phyloP scores from a whole-genome alignment of 2,797 vertebrate species.

The Urophycis tenuis region DNA sequence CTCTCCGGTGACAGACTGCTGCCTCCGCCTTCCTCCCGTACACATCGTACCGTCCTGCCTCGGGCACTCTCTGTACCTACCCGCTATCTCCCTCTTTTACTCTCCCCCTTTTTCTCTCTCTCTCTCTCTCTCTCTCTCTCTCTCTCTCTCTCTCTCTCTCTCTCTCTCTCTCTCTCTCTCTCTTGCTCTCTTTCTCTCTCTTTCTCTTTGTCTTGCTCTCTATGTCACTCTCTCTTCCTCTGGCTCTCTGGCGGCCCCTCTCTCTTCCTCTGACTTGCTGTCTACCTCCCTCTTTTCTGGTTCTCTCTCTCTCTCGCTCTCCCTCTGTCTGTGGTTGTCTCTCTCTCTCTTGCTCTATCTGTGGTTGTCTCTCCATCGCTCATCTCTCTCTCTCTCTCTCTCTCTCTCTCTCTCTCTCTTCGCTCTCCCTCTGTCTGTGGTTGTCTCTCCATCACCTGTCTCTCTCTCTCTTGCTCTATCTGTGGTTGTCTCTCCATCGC shows the following conservation, averaged over 20 bases:
- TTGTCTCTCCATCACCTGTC: background rate
- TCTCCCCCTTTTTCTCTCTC: constrained; percentile 15
- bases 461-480: background rate
- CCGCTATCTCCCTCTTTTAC: constrained; percentile 28
- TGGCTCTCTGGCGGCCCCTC: constrained; percentile 33
- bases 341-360: constrained; percentile 1
- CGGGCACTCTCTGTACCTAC: background rate
- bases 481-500: background rate
- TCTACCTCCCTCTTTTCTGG: constrained; percentile 25
- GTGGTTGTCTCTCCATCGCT: constrained; percentile 14
- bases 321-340: constrained; percentile 27
- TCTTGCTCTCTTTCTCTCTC: constrained; percentile 21
- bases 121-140: constrained; percentile 29
- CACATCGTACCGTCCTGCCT: background rate
- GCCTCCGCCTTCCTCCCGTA: background rate
- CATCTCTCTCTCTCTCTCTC: constrained; percentile 12
- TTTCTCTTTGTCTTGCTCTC: constrained; percentile 20
- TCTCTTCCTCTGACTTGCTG: constrained; percentile 35
- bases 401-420: constrained; percentile 33
- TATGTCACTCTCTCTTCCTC: constrained; percentile 25
- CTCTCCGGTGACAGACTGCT: background rate
- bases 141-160: constrained; percentile 23
- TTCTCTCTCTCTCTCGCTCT: constrained; percentile 25
- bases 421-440: constrained; percentile 6
- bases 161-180: constrained; percentile 11